These are phyloP conservation scores for Wasmannia auropunctata DNA, from an alignment of 1,140 invertebrate species.

Conservation along the genomic window DNA sequence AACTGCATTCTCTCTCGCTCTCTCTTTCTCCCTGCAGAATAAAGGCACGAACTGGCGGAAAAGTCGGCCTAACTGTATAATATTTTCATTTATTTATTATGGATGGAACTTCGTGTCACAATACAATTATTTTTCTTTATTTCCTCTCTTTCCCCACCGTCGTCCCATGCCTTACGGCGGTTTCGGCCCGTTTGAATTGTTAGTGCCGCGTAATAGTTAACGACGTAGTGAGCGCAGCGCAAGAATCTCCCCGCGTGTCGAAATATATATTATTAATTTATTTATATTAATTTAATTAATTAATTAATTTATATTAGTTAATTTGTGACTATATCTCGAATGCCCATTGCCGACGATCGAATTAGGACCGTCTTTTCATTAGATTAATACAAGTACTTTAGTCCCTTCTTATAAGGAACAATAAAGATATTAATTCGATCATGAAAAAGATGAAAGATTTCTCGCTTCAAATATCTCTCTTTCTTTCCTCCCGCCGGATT, in stretches of 20 bases:
- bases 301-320: conserved; percentile 6
- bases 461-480: background rate
- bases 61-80: conserved; percentile 86
- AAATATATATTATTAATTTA: conserved; percentile 31
- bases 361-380: conserved; percentile 54
- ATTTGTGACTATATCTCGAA: conserved; percentile 42
- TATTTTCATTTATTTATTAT: conserved; percentile 85
- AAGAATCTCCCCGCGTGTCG: conserved; percentile 37
- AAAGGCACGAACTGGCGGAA: conserved; percentile 86
- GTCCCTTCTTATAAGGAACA: background rate
- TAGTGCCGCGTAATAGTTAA: conserved; percentile 61
- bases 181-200: conserved; percentile 36
- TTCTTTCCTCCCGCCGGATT: background rate
- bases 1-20: conserved; percentile 76
- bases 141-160: conserved; percentile 72
- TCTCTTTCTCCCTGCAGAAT: conserved; percentile 81
- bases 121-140: conserved; percentile 82
- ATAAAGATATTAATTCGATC: conserved; percentile 14
- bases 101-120: conserved; percentile 85
- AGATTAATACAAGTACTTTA: conserved; percentile 41
- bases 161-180: conserved; percentile 57
- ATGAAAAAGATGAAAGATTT: conserved; percentile 7
- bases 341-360: conserved; percentile 68
- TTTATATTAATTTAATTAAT: conserved; percentile 13
- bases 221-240: conserved; percentile 71